phyloP scores from a whole-genome alignment of 2,888 invertebrate genomes.

The Actias luna region DNA sequence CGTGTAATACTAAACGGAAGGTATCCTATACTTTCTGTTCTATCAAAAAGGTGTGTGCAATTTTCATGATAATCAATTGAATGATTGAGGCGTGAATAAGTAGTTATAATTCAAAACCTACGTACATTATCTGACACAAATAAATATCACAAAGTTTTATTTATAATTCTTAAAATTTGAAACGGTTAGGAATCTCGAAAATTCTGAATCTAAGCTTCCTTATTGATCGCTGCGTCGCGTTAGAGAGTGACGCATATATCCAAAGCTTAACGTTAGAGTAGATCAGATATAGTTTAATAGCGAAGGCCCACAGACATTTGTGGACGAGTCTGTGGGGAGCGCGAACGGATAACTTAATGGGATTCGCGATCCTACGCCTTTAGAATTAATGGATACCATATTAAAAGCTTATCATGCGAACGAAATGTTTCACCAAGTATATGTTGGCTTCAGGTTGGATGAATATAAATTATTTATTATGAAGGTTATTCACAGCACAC shows the following conservation, averaged over 20 bases:
- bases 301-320: constrained; percentile 20
- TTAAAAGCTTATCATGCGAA: neutral
- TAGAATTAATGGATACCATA: neutral
- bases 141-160: neutral
- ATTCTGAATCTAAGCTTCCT: constrained; percentile 57
- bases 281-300: constrained; percentile 34
- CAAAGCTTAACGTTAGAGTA: constrained; percentile 31
- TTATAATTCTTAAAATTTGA: neutral
- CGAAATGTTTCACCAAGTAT: neutral
- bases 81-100: no score
- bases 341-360: neutral
- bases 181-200: constrained; percentile 34
- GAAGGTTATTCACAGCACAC: no score
- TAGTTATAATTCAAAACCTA: no score
- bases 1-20: no score
- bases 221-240: constrained; percentile 63
- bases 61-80: no score
- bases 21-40: no score
- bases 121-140: neutral
- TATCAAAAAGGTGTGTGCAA: no score
- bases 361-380: neutral
- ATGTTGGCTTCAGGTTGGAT: neutral
- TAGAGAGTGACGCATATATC: constrained; percentile 33
- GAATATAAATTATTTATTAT: no score
- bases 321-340: neutral